Percentiles rank a stretch among this genome's conserved stretches.
Conservation (phyloP, 2,888 invertebrate genomes). For the Parnassius apollo region DNA sequence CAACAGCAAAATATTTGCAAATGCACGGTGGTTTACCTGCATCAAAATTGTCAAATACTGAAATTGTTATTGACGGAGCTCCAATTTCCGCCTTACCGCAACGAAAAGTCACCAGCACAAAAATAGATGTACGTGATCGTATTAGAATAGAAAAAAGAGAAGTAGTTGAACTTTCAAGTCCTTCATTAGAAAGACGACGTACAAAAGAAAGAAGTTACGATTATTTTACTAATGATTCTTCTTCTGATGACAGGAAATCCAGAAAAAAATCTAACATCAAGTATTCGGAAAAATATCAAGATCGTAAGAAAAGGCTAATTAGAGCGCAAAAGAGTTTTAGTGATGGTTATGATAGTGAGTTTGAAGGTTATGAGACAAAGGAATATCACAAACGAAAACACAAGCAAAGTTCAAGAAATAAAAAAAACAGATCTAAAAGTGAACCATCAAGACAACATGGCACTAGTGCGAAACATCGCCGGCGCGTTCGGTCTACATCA, state of each 20-base stretch:
- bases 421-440: constrained; percentile 73
- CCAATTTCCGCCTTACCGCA: constrained; percentile 69
- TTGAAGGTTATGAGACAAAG: constrained; percentile 51
- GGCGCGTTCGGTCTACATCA: constrained; percentile 56
- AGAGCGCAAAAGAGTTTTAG: constrained; percentile 73
- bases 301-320: constrained; percentile 58
- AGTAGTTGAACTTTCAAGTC: constrained; percentile 73
- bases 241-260: constrained; percentile 64
- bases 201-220: constrained; percentile 49
- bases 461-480: constrained; percentile 52
- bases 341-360: constrained; percentile 74
- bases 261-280: constrained; percentile 50
- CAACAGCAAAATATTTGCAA: constrained; percentile 95
- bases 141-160: constrained; percentile 77
- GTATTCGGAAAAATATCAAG: constrained; percentile 54
- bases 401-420: constrained; percentile 43
- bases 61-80: constrained; percentile 70
- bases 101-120: constrained; percentile 74
- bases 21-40: constrained; percentile 94
- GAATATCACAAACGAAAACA: constrained; percentile 48
- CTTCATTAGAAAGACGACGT: constrained; percentile 53
- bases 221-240: constrained; percentile 69
- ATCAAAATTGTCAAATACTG: constrained; percentile 81
- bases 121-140: constrained; percentile 73
- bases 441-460: constrained; percentile 65